A percentile compares a stretch with the other conserved stretches of the same genome.
phyloP scores from a whole-genome alignment of 1,140 invertebrate species.

The Trigoniulus corallinus region DNA sequence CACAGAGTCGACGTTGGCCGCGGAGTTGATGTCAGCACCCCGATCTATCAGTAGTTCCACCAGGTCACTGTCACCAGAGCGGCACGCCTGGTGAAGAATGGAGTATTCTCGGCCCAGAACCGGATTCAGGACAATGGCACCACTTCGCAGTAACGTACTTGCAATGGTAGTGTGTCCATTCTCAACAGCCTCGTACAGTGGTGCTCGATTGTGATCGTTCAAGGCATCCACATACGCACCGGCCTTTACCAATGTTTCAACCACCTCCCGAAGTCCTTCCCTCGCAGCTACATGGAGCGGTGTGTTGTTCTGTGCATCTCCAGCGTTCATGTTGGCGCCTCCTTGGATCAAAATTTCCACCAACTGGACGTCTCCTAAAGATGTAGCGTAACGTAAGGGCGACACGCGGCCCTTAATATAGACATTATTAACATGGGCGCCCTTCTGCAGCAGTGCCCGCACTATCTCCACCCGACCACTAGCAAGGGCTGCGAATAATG shows the following conservation, averaged over 20 bases:
- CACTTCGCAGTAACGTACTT: slow-evolving; percentile 44
- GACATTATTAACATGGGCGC: background rate
- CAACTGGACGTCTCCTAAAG: background rate
- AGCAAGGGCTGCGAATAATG: slow-evolving; percentile 7
- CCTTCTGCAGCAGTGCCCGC: background rate
- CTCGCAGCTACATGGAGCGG: background rate
- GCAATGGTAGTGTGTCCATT: slow-evolving; percentile 45
- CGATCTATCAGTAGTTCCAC: background rate
- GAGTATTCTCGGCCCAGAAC: slow-evolving; percentile 56
- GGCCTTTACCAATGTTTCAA: slow-evolving; percentile 44
- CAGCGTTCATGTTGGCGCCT: background rate
- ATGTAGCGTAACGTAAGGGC: background rate
- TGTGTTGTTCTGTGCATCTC: background rate
- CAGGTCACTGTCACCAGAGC: background rate
- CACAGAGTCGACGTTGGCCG: background rate
- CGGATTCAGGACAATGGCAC: slow-evolving; percentile 46
- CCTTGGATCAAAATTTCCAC: background rate
- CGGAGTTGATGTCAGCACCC: background rate
- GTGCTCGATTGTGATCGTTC: slow-evolving; percentile 34
- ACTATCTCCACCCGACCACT: background rate
- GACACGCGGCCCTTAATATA: background rate
- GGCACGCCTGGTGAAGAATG: slow-evolving; percentile 20
- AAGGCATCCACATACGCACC: slow-evolving; percentile 47
- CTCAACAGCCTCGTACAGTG: slow-evolving; percentile 50
- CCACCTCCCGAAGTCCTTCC: background rate